A percentile compares a stretch with the other conserved stretches of the same genome.
Conservation (phyloP, 2,888 invertebrate genomes). For the Incurvaria masculella region DNA sequence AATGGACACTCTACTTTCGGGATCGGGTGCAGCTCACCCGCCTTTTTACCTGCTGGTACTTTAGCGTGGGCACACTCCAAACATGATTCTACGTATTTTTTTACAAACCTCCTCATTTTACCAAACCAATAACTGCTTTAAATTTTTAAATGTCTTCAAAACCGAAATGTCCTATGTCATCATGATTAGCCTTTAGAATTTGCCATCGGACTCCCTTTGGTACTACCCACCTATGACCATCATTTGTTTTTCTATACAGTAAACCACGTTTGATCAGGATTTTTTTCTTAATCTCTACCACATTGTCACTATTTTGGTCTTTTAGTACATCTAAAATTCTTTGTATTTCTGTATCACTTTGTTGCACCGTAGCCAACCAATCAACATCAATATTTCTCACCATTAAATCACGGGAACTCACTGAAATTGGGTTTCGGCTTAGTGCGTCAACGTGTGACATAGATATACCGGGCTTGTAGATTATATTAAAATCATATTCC, state of each 20-base stretch:
- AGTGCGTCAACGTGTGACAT: constrained; percentile 2
- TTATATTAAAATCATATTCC: constrained; percentile 1
- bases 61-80: constrained; percentile 14
- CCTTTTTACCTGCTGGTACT: no score
- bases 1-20: no score
- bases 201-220: constrained; percentile 14
- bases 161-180: constrained; percentile 13
- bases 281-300: no score
- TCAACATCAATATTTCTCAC: no score
- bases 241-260: no score
- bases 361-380: constrained; percentile 1
- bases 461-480: neutral
- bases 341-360: neutral
- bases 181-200: constrained; percentile 11
- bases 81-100: constrained; percentile 13
- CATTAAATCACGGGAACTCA: neutral
- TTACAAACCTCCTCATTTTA: constrained; percentile 11
- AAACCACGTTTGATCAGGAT: no score
- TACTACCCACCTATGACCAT: constrained; percentile 8
- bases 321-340: neutral
- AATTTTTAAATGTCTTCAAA: constrained; percentile 11
- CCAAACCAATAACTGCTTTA: constrained; percentile 12
- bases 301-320: neutral
- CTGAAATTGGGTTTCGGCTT: neutral
- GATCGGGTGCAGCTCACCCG: no score